These are phyloP conservation scores for Stratiolaelaps scimitus DNA, from an alignment of 1,140 invertebrate species.

Conservation along the genomic window DNA sequence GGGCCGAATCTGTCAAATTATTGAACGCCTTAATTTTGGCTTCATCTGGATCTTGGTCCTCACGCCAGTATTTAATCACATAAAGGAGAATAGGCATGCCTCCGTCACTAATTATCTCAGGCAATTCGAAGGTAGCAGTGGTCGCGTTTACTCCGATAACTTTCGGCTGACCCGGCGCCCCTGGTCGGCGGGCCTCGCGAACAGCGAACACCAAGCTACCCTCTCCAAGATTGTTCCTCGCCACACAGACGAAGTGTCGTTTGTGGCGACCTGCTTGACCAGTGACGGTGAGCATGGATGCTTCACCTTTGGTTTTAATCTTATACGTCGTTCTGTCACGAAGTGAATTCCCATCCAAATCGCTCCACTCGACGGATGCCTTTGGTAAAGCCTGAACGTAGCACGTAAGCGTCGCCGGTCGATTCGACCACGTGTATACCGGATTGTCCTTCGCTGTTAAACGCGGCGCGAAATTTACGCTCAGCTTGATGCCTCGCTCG, in stretches of 20 bases:
- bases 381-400: not conserved
- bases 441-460: not conserved
- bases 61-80: not conserved
- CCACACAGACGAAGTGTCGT: conserved; percentile 1
- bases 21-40: not conserved
- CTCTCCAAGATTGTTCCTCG: not conserved
- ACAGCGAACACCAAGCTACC: not conserved
- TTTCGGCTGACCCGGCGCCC: not conserved
- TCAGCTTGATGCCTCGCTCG: not conserved
- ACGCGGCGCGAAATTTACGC: not conserved
- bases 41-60: not conserved
- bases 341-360: not conserved
- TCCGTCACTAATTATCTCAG: not conserved
- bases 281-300: not conserved
- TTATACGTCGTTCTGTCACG: not conserved
- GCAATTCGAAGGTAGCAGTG: not conserved
- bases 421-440: conserved; percentile 4
- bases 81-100: not conserved
- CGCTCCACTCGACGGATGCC: not conserved
- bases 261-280: not conserved
- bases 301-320: not conserved
- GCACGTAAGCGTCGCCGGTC: not conserved
- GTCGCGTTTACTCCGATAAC: not conserved
- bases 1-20: not conserved
- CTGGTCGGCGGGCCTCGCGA: not conserved